These are phyloP conservation scores for Podarcis muralis DNA, from an alignment of 2,113 vertebrate genomes.

Conservation along the genomic window DNA sequence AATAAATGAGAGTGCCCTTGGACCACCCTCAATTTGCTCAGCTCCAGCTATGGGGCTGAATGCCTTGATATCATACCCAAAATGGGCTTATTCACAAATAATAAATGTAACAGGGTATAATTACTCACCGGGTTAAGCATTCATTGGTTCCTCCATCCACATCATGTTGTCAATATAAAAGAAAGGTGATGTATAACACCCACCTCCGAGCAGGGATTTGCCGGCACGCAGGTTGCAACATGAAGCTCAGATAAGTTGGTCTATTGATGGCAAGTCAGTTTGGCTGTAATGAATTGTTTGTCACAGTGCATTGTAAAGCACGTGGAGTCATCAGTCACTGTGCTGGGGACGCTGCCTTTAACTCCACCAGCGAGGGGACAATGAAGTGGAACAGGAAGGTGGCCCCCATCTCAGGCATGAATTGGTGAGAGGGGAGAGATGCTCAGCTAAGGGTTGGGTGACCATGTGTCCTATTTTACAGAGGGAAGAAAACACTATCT, in stretches of 20 bases:
- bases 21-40: constrained; percentile 31
- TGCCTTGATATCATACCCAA: constrained; percentile 42
- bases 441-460: too few relatives aligned
- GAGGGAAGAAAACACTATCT: too few relatives aligned
- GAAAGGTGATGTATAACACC: constrained; percentile 26
- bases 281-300: constrained; percentile 72
- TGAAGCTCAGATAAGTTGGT: constrained; percentile 60
- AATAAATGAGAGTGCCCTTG: constrained; percentile 10
- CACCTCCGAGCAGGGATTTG: constrained; percentile 21
- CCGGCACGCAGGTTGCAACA: constrained; percentile 60
- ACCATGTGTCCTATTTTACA: too few relatives aligned
- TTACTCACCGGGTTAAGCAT: constrained; percentile 47
- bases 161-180: constrained; percentile 58
- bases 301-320: constrained; percentile 62
- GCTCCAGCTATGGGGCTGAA: constrained; percentile 48
- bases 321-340: constrained; percentile 60
- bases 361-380: not conserved
- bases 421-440: not conserved
- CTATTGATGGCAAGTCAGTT: constrained; percentile 69
- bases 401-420: not conserved
- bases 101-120: constrained; percentile 60
- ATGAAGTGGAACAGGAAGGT: not conserved
- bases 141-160: constrained; percentile 62
- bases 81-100: constrained; percentile 46
- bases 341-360: not conserved